These are phyloP conservation scores for Pseudobourletiella spinata DNA, from an alignment of 1,140 invertebrate species.

Conservation along the genomic window DNA sequence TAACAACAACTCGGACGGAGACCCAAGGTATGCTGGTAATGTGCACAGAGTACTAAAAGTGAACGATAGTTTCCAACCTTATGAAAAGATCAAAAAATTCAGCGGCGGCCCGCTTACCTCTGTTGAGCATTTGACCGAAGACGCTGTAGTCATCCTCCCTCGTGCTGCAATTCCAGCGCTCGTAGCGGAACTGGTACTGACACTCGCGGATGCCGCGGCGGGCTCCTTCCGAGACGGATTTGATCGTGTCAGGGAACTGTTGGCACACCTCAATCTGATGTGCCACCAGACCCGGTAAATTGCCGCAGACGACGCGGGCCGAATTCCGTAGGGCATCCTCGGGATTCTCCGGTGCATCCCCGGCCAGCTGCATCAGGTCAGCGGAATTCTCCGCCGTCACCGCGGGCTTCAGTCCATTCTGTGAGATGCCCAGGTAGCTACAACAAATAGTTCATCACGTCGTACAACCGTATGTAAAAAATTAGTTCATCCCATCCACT, in stretches of 20 bases:
- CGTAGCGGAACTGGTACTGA: constrained; percentile 49
- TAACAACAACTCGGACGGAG: too few relatives aligned
- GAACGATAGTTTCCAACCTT: too few relatives aligned
- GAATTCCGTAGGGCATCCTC: constrained; percentile 36
- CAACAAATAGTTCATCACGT: too few relatives aligned
- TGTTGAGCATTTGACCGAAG: constrained; percentile 44
- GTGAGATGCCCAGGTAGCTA: constrained; percentile 48
- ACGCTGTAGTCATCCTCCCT: constrained; percentile 42
- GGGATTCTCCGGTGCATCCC: constrained; percentile 31
- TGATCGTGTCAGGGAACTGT: constrained; percentile 47
- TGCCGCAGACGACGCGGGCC: constrained; percentile 38
- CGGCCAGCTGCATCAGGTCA: constrained; percentile 34
- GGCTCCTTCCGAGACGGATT: constrained; percentile 47
- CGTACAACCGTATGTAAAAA: too few relatives aligned
- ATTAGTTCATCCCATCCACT: too few relatives aligned
- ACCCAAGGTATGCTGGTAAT: too few relatives aligned
- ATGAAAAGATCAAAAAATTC: background rate
- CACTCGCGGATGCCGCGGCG: constrained; percentile 49
- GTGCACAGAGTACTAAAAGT: too few relatives aligned
- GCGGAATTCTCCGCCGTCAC: constrained; percentile 36
- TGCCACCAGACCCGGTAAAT: constrained; percentile 42
- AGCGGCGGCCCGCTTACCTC: background rate
- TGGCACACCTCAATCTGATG: constrained; percentile 46
- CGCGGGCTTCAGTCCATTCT: constrained; percentile 39
- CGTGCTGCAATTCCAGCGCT: constrained; percentile 52